A percentile compares a stretch with the other conserved stretches of the same genome.
Conservation (phyloP, 53 echinoderm and acorn worm genomes). For the Antedon mediterranea region DNA sequence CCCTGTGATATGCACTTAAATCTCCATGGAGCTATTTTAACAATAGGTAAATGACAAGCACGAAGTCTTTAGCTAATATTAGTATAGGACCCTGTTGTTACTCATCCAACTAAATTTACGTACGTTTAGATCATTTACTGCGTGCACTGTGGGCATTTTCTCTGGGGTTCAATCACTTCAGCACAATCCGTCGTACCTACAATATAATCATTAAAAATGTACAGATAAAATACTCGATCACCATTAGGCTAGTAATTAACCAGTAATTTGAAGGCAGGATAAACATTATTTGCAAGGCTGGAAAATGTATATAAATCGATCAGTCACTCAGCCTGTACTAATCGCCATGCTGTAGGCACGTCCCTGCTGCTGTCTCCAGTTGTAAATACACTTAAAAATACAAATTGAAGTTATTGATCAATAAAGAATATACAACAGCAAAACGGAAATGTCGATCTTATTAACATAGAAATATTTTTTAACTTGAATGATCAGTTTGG, state of each 20-base stretch:
- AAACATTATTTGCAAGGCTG: background rate
- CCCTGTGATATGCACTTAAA: no score
- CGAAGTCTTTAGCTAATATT: no score
- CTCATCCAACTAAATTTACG: no score
- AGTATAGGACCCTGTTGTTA: no score
- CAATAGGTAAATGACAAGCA: no score
- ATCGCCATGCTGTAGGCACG: background rate
- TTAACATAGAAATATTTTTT: background rate
- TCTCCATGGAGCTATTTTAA: no score
- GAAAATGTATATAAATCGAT: background rate
- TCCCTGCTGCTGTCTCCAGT: background rate
- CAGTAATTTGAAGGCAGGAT: background rate
- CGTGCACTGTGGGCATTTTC: no score
- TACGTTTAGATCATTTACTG: no score
- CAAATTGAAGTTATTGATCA: background rate
- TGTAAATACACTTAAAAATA: background rate
- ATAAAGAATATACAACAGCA: background rate
- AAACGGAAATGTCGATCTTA: background rate
- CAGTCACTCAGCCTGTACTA: background rate
- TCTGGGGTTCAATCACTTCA: no score
- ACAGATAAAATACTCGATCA: background rate
- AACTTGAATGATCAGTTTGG: no score
- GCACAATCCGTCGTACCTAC: no score
- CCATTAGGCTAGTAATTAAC: background rate
- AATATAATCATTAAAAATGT: no score